These are phyloP conservation scores for Perizoma affinitatum DNA, from an alignment of 2,888 invertebrate genomes.

Conservation along the genomic window DNA sequence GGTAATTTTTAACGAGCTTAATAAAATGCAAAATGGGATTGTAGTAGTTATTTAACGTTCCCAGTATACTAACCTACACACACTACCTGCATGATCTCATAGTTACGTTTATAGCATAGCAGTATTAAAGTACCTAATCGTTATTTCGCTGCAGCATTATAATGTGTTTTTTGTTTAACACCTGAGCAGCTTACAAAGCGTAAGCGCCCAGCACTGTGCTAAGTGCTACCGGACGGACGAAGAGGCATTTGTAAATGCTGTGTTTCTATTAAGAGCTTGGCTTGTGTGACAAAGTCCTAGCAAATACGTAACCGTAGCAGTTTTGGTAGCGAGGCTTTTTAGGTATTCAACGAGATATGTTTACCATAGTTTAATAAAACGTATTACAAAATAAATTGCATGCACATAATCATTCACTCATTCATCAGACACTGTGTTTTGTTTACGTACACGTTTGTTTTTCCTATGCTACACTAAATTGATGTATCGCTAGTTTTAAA, in stretches of 20 bases:
- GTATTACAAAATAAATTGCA: slow-evolving; percentile 6
- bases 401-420: slow-evolving; percentile 1
- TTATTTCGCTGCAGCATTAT: slow-evolving; percentile 19
- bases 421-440: slow-evolving; percentile 5
- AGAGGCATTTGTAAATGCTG: slow-evolving; percentile 31
- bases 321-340: neutral
- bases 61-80: neutral
- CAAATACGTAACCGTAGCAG: neutral
- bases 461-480: slow-evolving; percentile 25
- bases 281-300: slow-evolving; percentile 10
- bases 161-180: slow-evolving; percentile 24
- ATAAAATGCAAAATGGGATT: neutral
- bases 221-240: slow-evolving; percentile 26
- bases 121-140: slow-evolving; percentile 8
- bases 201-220: slow-evolving; percentile 20
- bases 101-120: slow-evolving; percentile 11
- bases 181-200: slow-evolving; percentile 36
- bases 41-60: neutral
- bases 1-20: neutral
- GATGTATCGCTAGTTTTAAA: slow-evolving; percentile 40
- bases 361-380: no score
- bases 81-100: slow-evolving; percentile 21
- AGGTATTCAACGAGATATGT: no score
- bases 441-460: slow-evolving; percentile 25
- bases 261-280: slow-evolving; percentile 32